A percentile compares a stretch with the other conserved stretches of the same genome.
Evolutionary conservation across 1,140 invertebrate genomes (phyloP).

Genomic region (Caerostris darwini): DNA sequence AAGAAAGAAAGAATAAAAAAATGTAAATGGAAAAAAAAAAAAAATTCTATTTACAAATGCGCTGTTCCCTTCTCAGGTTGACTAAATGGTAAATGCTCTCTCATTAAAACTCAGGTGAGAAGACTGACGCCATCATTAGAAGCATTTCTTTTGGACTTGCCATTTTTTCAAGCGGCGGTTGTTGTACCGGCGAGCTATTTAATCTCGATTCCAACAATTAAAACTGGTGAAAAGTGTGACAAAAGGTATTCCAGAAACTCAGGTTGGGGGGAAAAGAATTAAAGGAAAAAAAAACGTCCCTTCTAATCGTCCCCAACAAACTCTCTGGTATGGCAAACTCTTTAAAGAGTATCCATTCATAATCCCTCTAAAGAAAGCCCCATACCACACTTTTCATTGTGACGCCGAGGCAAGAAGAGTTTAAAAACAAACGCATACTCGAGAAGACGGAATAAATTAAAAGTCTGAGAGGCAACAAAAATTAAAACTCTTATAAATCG

Average conservation of each 20-base stretch:
- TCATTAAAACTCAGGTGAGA: constrained; percentile 67
- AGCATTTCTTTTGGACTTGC: constrained; percentile 30
- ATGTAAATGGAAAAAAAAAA: neutral
- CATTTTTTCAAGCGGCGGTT: neutral
- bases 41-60: constrained; percentile 56
- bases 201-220: constrained; percentile 75
- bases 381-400: constrained; percentile 42
- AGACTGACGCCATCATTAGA: constrained; percentile 71
- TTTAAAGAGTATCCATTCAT: constrained; percentile 50
- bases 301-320: constrained; percentile 24
- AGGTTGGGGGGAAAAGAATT: neutral
- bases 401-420: neutral
- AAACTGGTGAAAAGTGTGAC: constrained; percentile 75
- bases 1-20: neutral
- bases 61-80: neutral
- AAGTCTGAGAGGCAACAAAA: constrained; percentile 31
- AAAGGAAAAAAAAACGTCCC: constrained; percentile 24
- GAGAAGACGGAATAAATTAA: constrained; percentile 53
- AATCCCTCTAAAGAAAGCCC: constrained; percentile 13
- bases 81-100: constrained; percentile 70
- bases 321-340: constrained; percentile 48
- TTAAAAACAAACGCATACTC: constrained; percentile 58
- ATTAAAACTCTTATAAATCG: constrained; percentile 36
- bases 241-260: constrained; percentile 75
- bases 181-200: constrained; percentile 52